Base-by-base conservation (phyloP, 2,888 invertebrate genomes). In the Exocentrus adspersus region DNA sequence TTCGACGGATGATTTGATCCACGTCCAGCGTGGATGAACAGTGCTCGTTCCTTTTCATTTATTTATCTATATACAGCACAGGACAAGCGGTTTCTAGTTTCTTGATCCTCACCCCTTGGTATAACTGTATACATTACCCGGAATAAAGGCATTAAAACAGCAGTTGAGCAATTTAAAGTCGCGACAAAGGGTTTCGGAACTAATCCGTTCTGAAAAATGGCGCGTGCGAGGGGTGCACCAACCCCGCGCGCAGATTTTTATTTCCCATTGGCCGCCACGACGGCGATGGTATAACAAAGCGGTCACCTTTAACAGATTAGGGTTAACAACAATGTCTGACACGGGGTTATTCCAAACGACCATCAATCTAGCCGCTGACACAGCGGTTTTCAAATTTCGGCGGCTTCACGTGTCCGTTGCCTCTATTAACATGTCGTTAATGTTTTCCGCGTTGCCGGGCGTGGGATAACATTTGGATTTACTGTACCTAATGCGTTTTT, bases 1-100 rank as follows among this genome's bases (percentile, higher is more conserved):
- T 79, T 77, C 77, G 72, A 77, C 72, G 80, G 80, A 80, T 5
- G 80, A 80, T 79, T 79, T 58, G 62, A 71, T 69, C 71, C 64
- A 69, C 70, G 70, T 68, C 66, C 64, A 66, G 53, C 54, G 43
- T 54, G 16, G 10, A 42, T 42, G 42, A 43, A 42, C 24, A 14
- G 37, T 24, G 24, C 24, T 24, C 4, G 24, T 24, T 24, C 7
- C 24, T 24, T 3, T 24, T 24, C 24, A 24, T 24, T 7, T 24
- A 24, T 24, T 24, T 24, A 24, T 24, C 24, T n/a, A n/a, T n/a
- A n/a, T n/a, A n/a, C n/a, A n/a, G n/a, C n/a, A n/a, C n/a, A n/a
- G n/a, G n/a, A n/a, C n/a, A n/a, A n/a, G n/a, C n/a, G n/a, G n/a
- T n/a, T n/a, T n/a, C n/a, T n/a, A n/a, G n/a, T n/a, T n/a, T n/a